Conservation (phyloP, 2,888 invertebrate genomes). For the Zaprionus lineosus region DNA sequence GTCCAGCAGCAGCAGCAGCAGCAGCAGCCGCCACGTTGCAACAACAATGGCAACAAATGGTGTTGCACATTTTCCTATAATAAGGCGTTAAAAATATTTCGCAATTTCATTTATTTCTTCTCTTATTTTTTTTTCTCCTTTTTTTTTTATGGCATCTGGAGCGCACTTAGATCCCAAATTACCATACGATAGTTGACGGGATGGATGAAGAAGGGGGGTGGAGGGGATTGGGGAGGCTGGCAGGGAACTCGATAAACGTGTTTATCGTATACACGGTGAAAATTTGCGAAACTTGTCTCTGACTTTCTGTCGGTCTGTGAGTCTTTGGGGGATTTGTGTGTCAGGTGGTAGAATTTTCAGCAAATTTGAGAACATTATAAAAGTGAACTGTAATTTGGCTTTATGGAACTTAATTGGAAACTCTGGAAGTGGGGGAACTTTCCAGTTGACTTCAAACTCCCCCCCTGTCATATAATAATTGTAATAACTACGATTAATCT, state of each 20-base stretch:
- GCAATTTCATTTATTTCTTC: constrained; percentile 68
- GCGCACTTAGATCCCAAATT: constrained; percentile 23
- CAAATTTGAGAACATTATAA: constrained; percentile 37
- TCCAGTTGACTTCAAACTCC: too few species aligned
- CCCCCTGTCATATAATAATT: too few species aligned
- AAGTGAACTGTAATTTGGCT: too few species aligned
- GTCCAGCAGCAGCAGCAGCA: constrained; percentile 22
- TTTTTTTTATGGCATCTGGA: background rate
- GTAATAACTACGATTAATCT: too few species aligned
- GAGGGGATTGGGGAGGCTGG: too few species aligned
- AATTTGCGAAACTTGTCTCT: constrained; percentile 27
- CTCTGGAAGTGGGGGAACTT: too few species aligned
- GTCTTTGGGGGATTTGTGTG: too few species aligned
- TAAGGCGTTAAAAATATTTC: constrained; percentile 78
- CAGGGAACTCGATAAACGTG: constrained; percentile 39
- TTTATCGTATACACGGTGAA: constrained; percentile 12
- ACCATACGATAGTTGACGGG: constrained; percentile 47
- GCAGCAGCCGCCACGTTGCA: constrained; percentile 29
- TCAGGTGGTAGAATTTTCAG: constrained; percentile 38
- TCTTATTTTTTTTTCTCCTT: constrained; percentile 17
- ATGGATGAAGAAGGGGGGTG: background rate
- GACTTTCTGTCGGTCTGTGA: too few species aligned
- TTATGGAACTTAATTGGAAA: too few species aligned
- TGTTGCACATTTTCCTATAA: constrained; percentile 73
- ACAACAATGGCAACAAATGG: too few species aligned